phyloP scores from a whole-genome alignment of 2,113 vertebrate species.

The Muntiacus muntjak region DNA sequence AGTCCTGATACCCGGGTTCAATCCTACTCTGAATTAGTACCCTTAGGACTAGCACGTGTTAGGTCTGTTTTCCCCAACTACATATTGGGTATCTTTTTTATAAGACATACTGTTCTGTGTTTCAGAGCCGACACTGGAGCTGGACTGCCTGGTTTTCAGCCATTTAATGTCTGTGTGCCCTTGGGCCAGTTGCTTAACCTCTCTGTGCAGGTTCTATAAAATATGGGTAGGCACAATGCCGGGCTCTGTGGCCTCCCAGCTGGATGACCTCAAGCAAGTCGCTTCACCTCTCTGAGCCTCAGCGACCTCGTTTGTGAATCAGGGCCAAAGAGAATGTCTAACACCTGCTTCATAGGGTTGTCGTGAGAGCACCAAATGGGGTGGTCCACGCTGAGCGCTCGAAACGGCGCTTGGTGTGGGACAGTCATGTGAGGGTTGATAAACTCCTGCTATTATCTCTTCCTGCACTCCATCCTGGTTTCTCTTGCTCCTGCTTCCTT shows the following conservation, averaged over 20 bases:
- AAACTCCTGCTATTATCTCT: fast-evolving
- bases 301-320: background rate
- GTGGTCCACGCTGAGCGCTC: fast-evolving
- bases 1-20: background rate
- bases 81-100: fast-evolving
- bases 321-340: fast-evolving
- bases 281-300: background rate
- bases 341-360: fast-evolving
- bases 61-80: background rate
- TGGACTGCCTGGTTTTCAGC: background rate
- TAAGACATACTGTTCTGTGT: fast-evolving
- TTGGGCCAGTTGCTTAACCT: background rate
- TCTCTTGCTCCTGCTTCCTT: too few relatives aligned
- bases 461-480: background rate
- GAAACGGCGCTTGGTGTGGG: fast-evolving
- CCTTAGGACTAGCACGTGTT: background rate
- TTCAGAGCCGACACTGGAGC: background rate
- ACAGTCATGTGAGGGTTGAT: fast-evolving
- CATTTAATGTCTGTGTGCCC: background rate
- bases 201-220: background rate
- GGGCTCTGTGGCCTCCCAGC: background rate
- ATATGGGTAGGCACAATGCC: fast-evolving
- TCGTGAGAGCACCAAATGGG: fast-evolving
- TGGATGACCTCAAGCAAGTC: background rate
- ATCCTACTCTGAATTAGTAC: background rate